Evolutionary conservation across 2,797 vertebrate species (phyloP), one percentile per base, ranked within the genome.

Genomic region (Ptychadena robeensis): DNA sequence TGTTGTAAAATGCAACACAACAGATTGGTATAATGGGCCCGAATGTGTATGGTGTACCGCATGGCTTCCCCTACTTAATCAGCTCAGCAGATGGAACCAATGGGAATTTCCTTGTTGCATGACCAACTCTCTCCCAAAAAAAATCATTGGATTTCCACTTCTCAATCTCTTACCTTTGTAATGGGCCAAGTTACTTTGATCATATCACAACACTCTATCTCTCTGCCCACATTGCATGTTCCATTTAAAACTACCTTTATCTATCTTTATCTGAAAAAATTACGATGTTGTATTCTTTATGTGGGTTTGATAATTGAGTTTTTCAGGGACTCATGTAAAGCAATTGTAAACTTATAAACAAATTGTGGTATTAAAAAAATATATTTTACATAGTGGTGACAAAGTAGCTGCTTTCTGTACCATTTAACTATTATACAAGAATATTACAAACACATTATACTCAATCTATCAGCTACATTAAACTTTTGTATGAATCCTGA

Each of bases 391-490:
- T 53, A 53, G 44, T 53, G 44, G 44, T 53, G 44, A 53, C 44
- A 84, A 81, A 0, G 12, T 1, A 1, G 66, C 18, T 70, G 35
- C 35, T 57, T 59, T 57, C 44, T 22, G 18, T 18, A 53, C 44
- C 44, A 22, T 53, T 53, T 5, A 53, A 22, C 44, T 53, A 53
- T 53, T 6, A 53, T 22, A 53, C 44, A 53, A 74, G 53, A 57
- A 44, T 73, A 53, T 31, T 38, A 31, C 11, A 65, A 57, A 78
- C 35, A 67, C 2, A 61, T 53, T 66, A 22, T 53, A 18, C 31
- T 70, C 35, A 5, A 75, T 14, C 6, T 12, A 11, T 57, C 32
- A 44, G 37, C 10, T 83, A 79, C 82, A 79, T 83, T 83, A 75
- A 73, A 73, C 59, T 53, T 73, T 40, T 83, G 15, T 37, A 65